Base-by-base conservation (phyloP, 2,888 invertebrate genomes). In the Orthosia cruda region DNA sequence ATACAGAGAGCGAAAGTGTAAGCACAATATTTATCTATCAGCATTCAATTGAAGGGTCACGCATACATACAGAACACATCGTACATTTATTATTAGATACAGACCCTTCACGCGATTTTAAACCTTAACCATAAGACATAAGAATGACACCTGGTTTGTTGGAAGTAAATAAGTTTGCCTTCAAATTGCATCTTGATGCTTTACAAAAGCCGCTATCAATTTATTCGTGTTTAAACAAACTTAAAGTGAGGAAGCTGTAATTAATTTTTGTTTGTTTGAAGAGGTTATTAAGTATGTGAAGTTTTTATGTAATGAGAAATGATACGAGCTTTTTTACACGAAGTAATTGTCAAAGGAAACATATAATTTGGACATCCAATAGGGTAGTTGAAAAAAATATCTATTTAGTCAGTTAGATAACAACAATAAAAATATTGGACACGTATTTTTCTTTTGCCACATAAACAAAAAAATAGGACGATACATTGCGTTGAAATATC, bases 1-100 rank as follows among this genome's bases (percentile, higher is more conserved):
- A 73, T 70, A 77, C 73, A 16, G 84, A 89, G 83, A 89, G 79
- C 80, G 89, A 89, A 89, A 90, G 89, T 87, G 80, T 83, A 67
- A 69, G 80, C 70, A 83, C 83, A 89, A 83, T 88, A 86, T 89
- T 89, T 89, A 85, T 84, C 77, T 81, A 86, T 86, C 75, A 80
- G 71, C 74, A 80, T 79, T 85, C 77, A 75, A 89, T 88, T 75
- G 77, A 85, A 89, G 85, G 89, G 89, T 81, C 84, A 80, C 77
- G 78, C 69, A 74, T 52, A 73, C 63, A 59, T 66, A 52, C 47
- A 71, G 62, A 75, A 61, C 67, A 64, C 47, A 62, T 23, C 16
- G 45, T 15, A 57, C 40, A 49, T 45, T 73, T 50, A 40, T 26
- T n/a, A 45, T 18, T 20, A 32, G 15, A 64, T 26, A 57, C 15